Evolutionary conservation across 1,140 invertebrate genomes (phyloP), one percentile per base, ranked within the genome.

Genomic region (Zaprionus ghesquierei): DNA sequence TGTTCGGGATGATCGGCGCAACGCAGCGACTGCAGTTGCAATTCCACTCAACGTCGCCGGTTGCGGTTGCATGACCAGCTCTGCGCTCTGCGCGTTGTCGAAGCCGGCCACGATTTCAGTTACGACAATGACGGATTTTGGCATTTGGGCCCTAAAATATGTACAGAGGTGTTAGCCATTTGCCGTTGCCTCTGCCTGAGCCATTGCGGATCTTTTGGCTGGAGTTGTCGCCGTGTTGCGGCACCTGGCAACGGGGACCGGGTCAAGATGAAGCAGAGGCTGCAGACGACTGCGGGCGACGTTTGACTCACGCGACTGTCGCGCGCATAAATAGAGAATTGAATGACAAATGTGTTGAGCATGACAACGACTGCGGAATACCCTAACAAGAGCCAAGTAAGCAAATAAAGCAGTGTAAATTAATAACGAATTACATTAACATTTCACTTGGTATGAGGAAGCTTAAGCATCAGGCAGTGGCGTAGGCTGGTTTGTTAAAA

Each of bases 101-200:
- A 51, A 69, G 75, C 74, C 25, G 73, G 73, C 72, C 74, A 58
- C 59, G 75, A 82, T 70, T 81, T 79, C 74, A 75, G 81, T 78
- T 87, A 78, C 66, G 66, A 74, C 81, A 87, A 86, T 86, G 81
- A 86, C 81, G 82, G 75, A 86, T 86, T 86, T 86, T 82, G 82
- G 80, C 82, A 87, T 77, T 86, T 82, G 75, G 75, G 81, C 81
- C 81, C 81, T 86, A 86, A 86, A 87, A 87, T 73, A 73, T 41
- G 68, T 60, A 65, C 82, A 54, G 68, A 87, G 82, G 81, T 78
- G 79, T 70, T 77, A 86, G 82, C 80, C 69, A 66, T 69, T 74
- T 66, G 60, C 56, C 81, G 64, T 79, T 51, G 35, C n/a, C 35
- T 38, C 35, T 38, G 29, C 46, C 31, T 15, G 60, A 69, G 51